Base-by-base conservation (phyloP, 2,113 vertebrate species). In the Budorcas taxicolor region DNA sequence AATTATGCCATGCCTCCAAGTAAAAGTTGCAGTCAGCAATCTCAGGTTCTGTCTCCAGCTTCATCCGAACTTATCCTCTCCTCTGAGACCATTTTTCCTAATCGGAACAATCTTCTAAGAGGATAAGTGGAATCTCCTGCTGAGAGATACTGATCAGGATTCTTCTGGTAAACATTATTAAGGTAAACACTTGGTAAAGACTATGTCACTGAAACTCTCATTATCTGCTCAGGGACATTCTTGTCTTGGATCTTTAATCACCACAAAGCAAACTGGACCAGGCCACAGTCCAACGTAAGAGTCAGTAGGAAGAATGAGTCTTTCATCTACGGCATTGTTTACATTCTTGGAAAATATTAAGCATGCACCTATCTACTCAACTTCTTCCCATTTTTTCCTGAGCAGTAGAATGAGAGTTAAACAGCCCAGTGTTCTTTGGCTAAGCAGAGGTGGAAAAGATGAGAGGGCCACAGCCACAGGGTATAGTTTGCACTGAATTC, bases 61-160 rank as follows among this genome's bases (percentile, higher is more conserved):
- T 95, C 76, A 47, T 60, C 57, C 86, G 90, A 92, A 55, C 64
- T 85, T 78, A 58, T 92, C 27, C 27, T 29, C 92, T 88, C 40
- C 53, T 74, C 84, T 55, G 60, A 92, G 96, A 86, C 55, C 40
- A 62, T 85, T 94, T 90, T 67, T 55, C 29, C 23, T 92, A 93
- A 93, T 90, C 13, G 0, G 19, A 93, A 47, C 29, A 36, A 71
- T 94, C 97, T 95, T 88, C 93, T 95, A 87, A 93, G 94, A 96
- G 27, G 27, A n/a, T 81, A 94, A 92, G 64, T 64, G 33, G 14
- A 85, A 50, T 33, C 43, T 71, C 90, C 85, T 8, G 47, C 64
- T 25, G 90, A 90, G 89, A 91, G 87, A 94, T 81, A 74, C 23
- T 21, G 58, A 90, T 52, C 47, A 33, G 53, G 52, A 92, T 92